Evolutionary conservation across 2,888 invertebrate genomes (phyloP), one percentile per base, ranked within the genome.

Genomic region (Griposia aprilina): DNA sequence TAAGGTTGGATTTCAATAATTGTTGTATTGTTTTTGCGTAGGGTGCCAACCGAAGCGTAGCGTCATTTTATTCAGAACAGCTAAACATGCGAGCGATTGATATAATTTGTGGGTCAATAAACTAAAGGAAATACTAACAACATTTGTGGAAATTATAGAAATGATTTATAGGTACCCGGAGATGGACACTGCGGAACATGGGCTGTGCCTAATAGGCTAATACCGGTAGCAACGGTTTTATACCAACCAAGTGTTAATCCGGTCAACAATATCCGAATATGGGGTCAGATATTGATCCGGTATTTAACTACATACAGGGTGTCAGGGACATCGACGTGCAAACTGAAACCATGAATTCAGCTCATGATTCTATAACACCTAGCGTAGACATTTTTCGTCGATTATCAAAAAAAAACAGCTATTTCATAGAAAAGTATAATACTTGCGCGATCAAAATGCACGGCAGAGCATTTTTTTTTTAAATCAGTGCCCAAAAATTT

Each of bases 31-130:
- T 82, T 89, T 89, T 88, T 78, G 87, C 87, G 81, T 93, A 91
- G 95, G 95, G 95, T 95, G 95, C 74, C 81, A 89, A 93, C 74
- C 94, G 90, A 90, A 90, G 91, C 94, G 90, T 90, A 83, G 89
- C 94, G 93, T 93, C 92, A 90, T 89, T 92, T 90, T 90, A 92
- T 93, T 92, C 90, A 90, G 90, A 86, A 90, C 91, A 91, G 90
- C 90, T 91, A 89, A 92, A 94, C 93, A 93, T 94, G 90, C 92
- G 93, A 93, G 89, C 88, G 90, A 90, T 86, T 90, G 87, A 89
- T 89, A 90, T 91, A 91, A 91, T 91, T 88, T 88, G 81, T 84
- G 78, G 93, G 91, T 91, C 90, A 90, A 89, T 88, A 88, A 92
- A 92, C 93, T 89, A 69, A 72, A 79, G 78, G 72, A 74, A 87